Percentiles rank a stretch among this genome's conserved stretches.
phyloP scores from a whole-genome alignment of 2,113 vertebrate species.

The Aleadryas rufinucha region DNA sequence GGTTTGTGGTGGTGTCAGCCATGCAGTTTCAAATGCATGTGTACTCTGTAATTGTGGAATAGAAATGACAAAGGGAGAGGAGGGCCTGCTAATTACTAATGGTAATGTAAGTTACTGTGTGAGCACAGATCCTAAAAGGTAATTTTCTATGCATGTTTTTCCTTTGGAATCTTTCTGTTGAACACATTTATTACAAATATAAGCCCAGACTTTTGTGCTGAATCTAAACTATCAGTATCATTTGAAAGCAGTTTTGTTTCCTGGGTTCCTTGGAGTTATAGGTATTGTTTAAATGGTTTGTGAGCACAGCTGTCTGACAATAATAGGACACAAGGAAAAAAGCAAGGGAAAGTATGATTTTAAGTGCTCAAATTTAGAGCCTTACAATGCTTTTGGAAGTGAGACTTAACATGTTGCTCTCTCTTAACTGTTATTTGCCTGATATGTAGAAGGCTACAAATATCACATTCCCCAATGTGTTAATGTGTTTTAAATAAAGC shows the following conservation, averaged over 20 bases:
- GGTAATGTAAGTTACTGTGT: slow-evolving; percentile 13
- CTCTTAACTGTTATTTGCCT: background rate
- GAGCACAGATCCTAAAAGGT: background rate
- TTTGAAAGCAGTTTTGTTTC: background rate
- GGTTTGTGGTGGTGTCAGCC: slow-evolving; percentile 5
- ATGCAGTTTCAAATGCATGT: background rate
- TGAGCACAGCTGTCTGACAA: background rate
- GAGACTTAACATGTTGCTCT: background rate
- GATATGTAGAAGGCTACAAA: background rate
- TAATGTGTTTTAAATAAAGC: slow-evolving; percentile 28
- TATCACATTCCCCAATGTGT: background rate
- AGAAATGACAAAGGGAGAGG: slow-evolving; percentile 31
- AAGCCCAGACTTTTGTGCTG: background rate
- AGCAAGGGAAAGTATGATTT: background rate
- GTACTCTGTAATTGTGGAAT: slow-evolving; percentile 16
- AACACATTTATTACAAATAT: background rate
- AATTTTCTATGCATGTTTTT: background rate
- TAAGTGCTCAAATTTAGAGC: background rate
- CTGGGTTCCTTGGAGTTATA: background rate
- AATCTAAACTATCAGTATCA: background rate
- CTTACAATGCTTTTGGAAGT: background rate
- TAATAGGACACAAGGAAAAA: background rate
- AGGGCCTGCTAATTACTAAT: slow-evolving; percentile 37
- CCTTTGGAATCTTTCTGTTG: background rate
- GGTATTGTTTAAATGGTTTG: background rate